Conservation (phyloP, 2,888 invertebrate genomes). For the Drosophila mayaguana region DNA sequence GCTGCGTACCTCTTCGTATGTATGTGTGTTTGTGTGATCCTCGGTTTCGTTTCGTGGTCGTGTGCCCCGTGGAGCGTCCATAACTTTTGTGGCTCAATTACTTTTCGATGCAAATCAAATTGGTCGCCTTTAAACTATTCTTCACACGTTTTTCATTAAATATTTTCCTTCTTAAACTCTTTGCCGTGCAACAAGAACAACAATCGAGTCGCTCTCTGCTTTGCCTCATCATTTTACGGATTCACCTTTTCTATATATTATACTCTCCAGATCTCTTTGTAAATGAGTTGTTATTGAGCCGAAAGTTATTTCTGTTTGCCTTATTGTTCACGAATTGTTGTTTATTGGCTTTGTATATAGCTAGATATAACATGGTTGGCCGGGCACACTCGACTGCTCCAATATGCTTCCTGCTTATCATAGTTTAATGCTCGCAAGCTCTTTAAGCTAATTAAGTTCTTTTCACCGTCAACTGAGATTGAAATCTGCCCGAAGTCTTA, state of each 20-base stretch:
- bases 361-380: background rate
- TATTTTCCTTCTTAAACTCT: constrained; percentile 40
- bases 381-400: constrained; percentile 12
- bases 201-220: constrained; percentile 36
- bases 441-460: constrained; percentile 7
- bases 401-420: constrained; percentile 1
- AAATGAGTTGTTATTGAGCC: constrained; percentile 73
- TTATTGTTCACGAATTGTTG: constrained; percentile 67
- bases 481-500: background rate
- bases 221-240: constrained; percentile 61
- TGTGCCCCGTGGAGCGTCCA: constrained; percentile 74
- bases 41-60: constrained; percentile 45
- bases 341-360: constrained; percentile 48
- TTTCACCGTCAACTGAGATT: background rate
- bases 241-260: constrained; percentile 30
- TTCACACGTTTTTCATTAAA: constrained; percentile 82
- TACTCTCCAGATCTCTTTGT: constrained; percentile 31
- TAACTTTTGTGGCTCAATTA: constrained; percentile 81
- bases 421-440: constrained; percentile 3
- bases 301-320: constrained; percentile 67
- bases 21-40: background rate
- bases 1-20: background rate
- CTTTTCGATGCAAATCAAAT: constrained; percentile 83
- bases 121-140: constrained; percentile 79
- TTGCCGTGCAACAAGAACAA: constrained; percentile 17